Conservation (phyloP, 2,888 invertebrate genomes). For the Acholoe squamosa region DNA sequence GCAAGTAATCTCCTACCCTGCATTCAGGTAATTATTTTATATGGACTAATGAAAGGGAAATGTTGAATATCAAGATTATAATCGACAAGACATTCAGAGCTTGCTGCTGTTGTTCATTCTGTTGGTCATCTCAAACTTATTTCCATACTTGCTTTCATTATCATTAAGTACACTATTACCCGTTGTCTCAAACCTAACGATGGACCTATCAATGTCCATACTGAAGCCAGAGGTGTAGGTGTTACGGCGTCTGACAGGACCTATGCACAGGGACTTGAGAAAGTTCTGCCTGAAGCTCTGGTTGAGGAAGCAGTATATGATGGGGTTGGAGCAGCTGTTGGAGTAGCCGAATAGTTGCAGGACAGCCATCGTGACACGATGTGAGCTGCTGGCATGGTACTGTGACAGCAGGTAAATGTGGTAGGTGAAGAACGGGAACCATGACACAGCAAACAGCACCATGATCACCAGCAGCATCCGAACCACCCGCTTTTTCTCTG, state of each 20-base stretch:
- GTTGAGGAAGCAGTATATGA: constrained; percentile 79
- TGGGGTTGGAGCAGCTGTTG: constrained; percentile 77
- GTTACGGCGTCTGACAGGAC: background rate
- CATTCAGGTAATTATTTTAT: too few relatives aligned
- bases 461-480: constrained; percentile 76
- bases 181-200: constrained; percentile 41
- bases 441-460: constrained; percentile 74
- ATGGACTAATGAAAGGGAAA: too few relatives aligned
- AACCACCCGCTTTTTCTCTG: constrained; percentile 75
- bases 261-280: constrained; percentile 52
- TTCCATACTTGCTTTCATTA: background rate
- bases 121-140: constrained; percentile 51
- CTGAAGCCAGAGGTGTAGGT: constrained; percentile 49
- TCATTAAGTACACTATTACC: constrained; percentile 37
- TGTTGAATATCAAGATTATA: too few relatives aligned
- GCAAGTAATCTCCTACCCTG: too few relatives aligned
- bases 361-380: constrained; percentile 72
- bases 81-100: background rate
- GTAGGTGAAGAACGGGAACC: constrained; percentile 78
- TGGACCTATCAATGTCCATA: constrained; percentile 51
- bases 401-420: constrained; percentile 73
- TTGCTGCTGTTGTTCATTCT: constrained; percentile 25
- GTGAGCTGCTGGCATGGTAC: background rate
- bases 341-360: constrained; percentile 77
- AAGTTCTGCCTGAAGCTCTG: constrained; percentile 76